Percentiles rank a stretch among this genome's conserved stretches.
These are phyloP conservation scores for Brassicogethes aeneus DNA, from an alignment of 2,888 invertebrate species.

Conservation along the genomic window DNA sequence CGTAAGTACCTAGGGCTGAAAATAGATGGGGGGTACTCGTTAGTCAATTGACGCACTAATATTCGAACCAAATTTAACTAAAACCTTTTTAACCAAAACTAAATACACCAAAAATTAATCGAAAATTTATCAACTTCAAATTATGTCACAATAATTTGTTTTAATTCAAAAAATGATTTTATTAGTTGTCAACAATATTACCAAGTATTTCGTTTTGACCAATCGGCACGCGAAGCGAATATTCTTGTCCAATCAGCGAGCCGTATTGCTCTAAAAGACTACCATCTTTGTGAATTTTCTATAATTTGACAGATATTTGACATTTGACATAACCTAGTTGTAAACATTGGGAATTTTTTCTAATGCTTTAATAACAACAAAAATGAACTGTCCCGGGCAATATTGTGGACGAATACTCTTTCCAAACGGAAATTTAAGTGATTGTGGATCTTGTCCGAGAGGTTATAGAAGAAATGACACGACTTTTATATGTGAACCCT, in stretches of 20 bases:
- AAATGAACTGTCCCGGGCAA: slow-evolving; percentile 61
- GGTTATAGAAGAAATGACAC: slow-evolving; percentile 67
- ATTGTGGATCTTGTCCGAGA: slow-evolving; percentile 79
- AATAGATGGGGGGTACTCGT: slow-evolving; percentile 57
- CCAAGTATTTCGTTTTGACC: slow-evolving; percentile 19
- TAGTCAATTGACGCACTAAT: slow-evolving; percentile 30
- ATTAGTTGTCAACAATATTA: slow-evolving; percentile 14
- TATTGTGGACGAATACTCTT: slow-evolving; percentile 71
- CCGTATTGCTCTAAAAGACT: slow-evolving; percentile 14
- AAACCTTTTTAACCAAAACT: too few species aligned
- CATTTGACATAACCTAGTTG: neutral
- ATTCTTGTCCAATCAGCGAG: slow-evolving; percentile 19
- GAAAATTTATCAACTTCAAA: neutral
- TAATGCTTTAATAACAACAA: slow-evolving; percentile 8
- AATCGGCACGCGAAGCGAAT: slow-evolving; percentile 23
- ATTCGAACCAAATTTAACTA: too few species aligned
- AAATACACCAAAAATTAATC: neutral
- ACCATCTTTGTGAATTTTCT: slow-evolving; percentile 17
- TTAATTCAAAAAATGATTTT: slow-evolving; percentile 1
- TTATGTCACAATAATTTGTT: neutral
- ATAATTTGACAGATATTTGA: slow-evolving; percentile 7
- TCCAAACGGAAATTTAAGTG: slow-evolving; percentile 63
- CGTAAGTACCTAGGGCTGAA: slow-evolving; percentile 65
- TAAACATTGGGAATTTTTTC: too few species aligned
- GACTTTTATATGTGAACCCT: slow-evolving; percentile 72